A percentile compares a stretch with the other conserved stretches of the same genome.
Evolutionary conservation across 2,888 invertebrate genomes (phyloP).

Genomic region (Sthenelais limicola): DNA sequence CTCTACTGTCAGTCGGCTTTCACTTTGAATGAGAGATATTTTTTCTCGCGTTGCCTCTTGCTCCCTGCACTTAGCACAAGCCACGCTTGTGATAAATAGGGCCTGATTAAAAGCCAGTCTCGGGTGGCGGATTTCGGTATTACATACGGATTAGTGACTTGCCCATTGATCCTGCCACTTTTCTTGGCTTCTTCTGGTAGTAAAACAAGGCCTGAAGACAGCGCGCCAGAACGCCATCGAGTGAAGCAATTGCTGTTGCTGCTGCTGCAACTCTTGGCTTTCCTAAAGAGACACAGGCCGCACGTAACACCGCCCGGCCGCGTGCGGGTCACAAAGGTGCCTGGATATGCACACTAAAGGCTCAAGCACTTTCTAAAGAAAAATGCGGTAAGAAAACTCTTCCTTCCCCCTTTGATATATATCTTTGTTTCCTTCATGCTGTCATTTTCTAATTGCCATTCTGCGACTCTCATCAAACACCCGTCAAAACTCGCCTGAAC

Average conservation of each 20-base stretch:
- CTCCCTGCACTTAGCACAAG: constrained; percentile 12
- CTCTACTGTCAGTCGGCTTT: neutral
- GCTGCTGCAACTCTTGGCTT: neutral
- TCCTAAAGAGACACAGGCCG: neutral
- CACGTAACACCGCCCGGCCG: neutral
- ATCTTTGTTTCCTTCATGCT: neutral
- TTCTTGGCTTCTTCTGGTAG: neutral
- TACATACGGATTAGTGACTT: constrained; percentile 27
- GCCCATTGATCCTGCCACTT: neutral
- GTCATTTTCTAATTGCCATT: neutral
- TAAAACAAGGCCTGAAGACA: constrained; percentile 34
- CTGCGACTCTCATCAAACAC: no score
- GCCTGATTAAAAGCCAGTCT: constrained; percentile 1
- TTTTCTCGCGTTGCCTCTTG: constrained; percentile 2
- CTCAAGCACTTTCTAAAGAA: constrained; percentile 25
- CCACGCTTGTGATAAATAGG: constrained; percentile 10
- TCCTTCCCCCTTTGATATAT: constrained; percentile 26
- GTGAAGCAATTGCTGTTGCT: constrained; percentile 12
- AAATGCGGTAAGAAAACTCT: constrained; percentile 32
- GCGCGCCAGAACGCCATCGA: constrained; percentile 25
- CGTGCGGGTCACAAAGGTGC: constrained; percentile 14
- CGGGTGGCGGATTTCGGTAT: constrained; percentile 14
- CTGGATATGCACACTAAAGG: constrained; percentile 25
- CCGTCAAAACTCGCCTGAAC: no score
- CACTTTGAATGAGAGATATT: constrained; percentile 15